Evolutionary conservation across 2,888 invertebrate genomes (phyloP), one percentile per base, ranked within the genome.

Genomic region (Metalampra italica): DNA sequence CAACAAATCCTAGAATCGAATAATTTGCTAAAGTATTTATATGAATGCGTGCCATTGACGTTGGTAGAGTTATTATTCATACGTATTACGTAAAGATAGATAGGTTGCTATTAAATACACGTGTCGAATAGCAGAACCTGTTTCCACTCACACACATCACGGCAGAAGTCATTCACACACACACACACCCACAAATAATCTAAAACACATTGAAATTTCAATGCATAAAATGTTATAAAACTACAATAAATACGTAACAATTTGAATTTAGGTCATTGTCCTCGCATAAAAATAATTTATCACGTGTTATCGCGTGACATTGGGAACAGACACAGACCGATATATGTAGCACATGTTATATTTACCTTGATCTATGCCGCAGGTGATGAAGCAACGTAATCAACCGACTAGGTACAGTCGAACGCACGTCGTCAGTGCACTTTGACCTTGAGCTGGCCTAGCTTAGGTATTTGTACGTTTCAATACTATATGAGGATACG

Each of bases 301-400:
- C 29, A 22, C 9, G 11, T n/a, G 22, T 40, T 40, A 38, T 46
- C 43, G 39, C 38, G 30, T 41, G 46, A 39, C 50, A 46, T 39
- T 50, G 50, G 46, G 46, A 46, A 50, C 50, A 29, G 22, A 34
- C 32, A 36, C 36, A 8, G n/a, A 3, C 9, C 37, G 9, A 34
- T 34, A 4, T 34, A 39, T 42, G 11, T 43, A 32, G 14, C 15
- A 12, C 30, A 32, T 45, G 22, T 22, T 57, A 54, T 54, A 53
- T 62, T 70, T 65, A 62, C 75, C 77, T 76, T 77, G 78, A 75
- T 75, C 71, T 69, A 62, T 64, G 59, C 60, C 62, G 64, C 56
- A 39, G 46, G 43, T 58, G 54, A 65, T 66, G 62, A 59, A 41
- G 58, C 52, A 43, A 49, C 54, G 55, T 54, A 47, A 47, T 45